phyloP scores from a whole-genome alignment of 2,797 vertebrate species.

The Diglossa cyanea region DNA sequence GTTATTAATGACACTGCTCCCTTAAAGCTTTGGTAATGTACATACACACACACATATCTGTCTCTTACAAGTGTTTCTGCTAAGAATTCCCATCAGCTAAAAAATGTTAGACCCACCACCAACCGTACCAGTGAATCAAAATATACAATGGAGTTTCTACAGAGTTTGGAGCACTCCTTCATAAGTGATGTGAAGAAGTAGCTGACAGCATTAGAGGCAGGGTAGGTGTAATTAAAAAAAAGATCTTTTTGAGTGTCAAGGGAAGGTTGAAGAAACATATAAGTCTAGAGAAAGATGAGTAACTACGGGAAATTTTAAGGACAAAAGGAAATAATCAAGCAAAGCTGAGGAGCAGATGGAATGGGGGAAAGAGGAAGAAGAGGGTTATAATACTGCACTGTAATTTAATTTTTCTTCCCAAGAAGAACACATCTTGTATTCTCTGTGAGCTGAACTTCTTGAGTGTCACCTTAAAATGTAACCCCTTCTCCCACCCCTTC shows the following conservation, averaged over 20 bases:
- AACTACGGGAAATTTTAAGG: not conserved
- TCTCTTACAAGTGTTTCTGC: not conserved
- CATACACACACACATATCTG: accelerated
- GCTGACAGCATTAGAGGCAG: not conserved
- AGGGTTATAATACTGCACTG: not conserved
- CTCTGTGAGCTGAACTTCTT: not conserved
- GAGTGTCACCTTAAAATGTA: not conserved
- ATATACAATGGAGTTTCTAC: not conserved
- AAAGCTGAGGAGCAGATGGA: not conserved
- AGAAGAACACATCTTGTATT: not conserved
- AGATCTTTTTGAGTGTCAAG: not conserved
- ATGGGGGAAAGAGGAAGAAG: not conserved
- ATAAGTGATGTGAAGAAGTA: not conserved
- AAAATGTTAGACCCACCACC: not conserved
- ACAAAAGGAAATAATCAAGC: not conserved
- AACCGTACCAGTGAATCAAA: not conserved
- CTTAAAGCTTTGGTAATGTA: not conserved
- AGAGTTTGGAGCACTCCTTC: not conserved
- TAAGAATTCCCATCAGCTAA: not conserved
- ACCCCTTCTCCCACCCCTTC: not conserved
- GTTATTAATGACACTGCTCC: not conserved
- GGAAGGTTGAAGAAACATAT: not conserved
- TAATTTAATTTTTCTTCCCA: not conserved
- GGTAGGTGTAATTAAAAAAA: not conserved
- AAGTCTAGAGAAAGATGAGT: not conserved